phyloP scores from a whole-genome alignment of 2,113 vertebrate species.

The Terrapene triunguis region DNA sequence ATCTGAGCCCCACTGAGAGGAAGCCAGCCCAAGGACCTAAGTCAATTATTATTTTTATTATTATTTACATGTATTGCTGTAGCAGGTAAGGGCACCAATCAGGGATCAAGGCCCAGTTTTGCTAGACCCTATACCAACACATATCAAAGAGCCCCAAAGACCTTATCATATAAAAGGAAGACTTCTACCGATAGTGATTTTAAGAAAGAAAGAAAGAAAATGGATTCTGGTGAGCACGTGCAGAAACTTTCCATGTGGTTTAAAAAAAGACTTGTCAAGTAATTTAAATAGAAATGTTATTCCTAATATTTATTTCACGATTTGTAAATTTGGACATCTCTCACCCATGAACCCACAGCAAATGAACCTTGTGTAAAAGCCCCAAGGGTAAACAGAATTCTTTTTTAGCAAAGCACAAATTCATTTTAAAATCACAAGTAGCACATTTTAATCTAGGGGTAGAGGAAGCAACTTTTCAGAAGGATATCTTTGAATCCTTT shows the following conservation, averaged over 20 bases:
- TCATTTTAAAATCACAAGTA: not conserved
- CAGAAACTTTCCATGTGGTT: conserved; percentile 37
- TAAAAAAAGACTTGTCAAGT: not conserved
- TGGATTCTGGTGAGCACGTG: not conserved
- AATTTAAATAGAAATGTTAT: not conserved
- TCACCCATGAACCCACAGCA: conserved; percentile 18
- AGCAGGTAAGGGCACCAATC: not conserved
- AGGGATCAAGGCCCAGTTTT: not conserved
- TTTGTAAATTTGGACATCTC: not conserved
- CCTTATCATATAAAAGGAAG: not conserved
- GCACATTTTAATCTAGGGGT: fast-evolving
- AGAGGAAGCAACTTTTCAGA: not conserved
- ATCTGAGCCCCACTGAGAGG: not conserved
- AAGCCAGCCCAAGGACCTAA: not conserved
- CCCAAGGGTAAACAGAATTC: not conserved
- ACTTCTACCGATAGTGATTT: not conserved
- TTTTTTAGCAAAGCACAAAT: not conserved
- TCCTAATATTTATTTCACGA: not conserved
- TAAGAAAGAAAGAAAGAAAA: not conserved
- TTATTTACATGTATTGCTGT: not conserved
- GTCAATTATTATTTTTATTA: not conserved
- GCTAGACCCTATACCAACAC: not conserved
- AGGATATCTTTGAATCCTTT: not conserved
- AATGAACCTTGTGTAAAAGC: not conserved
- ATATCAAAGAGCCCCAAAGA: not conserved